A percentile compares a stretch with the other conserved stretches of the same genome.
These are phyloP conservation scores for Megalopta genalis DNA, from an alignment of 1,140 invertebrate genomes.

Conservation along the genomic window DNA sequence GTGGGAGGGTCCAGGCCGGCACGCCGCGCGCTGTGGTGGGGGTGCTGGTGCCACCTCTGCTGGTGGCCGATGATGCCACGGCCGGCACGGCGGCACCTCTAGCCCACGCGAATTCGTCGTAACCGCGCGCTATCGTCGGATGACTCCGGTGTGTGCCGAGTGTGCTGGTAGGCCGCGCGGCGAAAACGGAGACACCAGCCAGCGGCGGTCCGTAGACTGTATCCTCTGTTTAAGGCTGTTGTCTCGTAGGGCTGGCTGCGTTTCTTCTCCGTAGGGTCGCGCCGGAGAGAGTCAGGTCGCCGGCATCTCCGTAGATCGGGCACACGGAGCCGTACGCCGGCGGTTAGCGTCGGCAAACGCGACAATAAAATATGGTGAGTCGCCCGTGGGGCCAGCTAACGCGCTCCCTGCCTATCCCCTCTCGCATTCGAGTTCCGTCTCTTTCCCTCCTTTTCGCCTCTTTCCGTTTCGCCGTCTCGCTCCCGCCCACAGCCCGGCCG, in stretches of 20 bases:
- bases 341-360: slow-evolving; percentile 73
- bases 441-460: slow-evolving; percentile 59
- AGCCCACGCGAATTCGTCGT: slow-evolving; percentile 55
- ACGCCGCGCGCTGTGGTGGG: slow-evolving; percentile 65
- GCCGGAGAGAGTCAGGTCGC: slow-evolving; percentile 23
- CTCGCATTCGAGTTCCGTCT: slow-evolving; percentile 44
- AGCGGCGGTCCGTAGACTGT: background rate
- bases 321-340: slow-evolving; percentile 55
- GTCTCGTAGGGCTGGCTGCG: no score
- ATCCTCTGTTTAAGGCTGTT: slow-evolving; percentile 24
- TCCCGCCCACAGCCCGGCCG: slow-evolving; percentile 37
- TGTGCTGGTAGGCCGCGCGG: slow-evolving; percentile 52
- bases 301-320: slow-evolving; percentile 59
- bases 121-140: slow-evolving; percentile 26
- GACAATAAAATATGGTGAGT: slow-evolving; percentile 77
- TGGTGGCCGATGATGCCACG: slow-evolving; percentile 53
- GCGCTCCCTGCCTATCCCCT: slow-evolving; percentile 57
- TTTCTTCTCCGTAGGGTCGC: slow-evolving; percentile 23
- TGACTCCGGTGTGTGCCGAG: slow-evolving; percentile 3
- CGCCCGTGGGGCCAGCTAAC: slow-evolving; percentile 63
- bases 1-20: slow-evolving; percentile 75
- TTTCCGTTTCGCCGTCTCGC: slow-evolving; percentile 54
- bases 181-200: slow-evolving; percentile 26
- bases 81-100: slow-evolving; percentile 55
- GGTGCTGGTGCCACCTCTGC: slow-evolving; percentile 71